Evolutionary conservation across 2,797 vertebrate species (phyloP).

Genomic region (Anguilla anguilla): DNA sequence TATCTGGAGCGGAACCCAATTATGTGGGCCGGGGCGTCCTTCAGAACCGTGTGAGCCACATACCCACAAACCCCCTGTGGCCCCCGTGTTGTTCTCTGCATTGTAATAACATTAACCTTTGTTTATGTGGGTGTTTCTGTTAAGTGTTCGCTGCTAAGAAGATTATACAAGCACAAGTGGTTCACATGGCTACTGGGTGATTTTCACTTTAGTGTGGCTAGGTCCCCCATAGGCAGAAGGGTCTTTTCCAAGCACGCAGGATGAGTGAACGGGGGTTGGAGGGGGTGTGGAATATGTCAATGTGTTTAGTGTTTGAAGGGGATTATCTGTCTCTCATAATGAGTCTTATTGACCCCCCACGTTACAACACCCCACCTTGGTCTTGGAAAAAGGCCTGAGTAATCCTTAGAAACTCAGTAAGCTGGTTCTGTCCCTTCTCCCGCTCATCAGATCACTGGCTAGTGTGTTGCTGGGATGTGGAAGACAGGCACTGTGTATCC

Average conservation of each 20-base stretch:
- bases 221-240: not conserved
- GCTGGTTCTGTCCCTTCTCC: constrained; percentile 6
- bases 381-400: constrained; percentile 10
- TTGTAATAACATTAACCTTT: constrained; percentile 28
- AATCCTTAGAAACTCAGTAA: constrained; percentile 27
- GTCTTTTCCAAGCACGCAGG: not conserved
- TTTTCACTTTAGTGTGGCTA: constrained; percentile 19
- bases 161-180: constrained; percentile 45
- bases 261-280: not conserved
- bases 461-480: not conserved
- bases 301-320: constrained; percentile 2
- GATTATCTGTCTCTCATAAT: constrained; percentile 16
- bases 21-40: not conserved
- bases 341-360: constrained; percentile 1
- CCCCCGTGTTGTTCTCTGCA: not conserved
- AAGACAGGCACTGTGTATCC: not conserved
- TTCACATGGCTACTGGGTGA: constrained; percentile 50
- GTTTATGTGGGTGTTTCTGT: constrained; percentile 26
- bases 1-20: not conserved
- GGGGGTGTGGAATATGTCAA: not conserved
- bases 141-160: constrained; percentile 38
- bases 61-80: not conserved
- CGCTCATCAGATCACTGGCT: constrained; percentile 7
- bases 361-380: not conserved
- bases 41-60: not conserved